phyloP scores from a whole-genome alignment of 2,888 invertebrate genomes.

The Nebria salina region DNA sequence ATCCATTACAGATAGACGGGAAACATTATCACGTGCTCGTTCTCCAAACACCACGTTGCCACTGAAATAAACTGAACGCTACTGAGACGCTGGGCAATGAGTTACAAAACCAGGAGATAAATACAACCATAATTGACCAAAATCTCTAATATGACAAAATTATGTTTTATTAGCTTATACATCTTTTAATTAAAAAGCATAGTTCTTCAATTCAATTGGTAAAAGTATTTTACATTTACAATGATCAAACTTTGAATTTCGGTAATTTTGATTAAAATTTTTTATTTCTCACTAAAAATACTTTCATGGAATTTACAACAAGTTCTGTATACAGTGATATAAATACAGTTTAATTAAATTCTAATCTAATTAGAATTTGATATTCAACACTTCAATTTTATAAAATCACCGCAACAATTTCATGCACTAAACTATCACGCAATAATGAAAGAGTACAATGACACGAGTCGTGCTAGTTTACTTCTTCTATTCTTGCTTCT shows the following conservation, averaged over 20 bases:
- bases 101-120: slow-evolving; percentile 25
- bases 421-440: neutral
- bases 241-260: too few species aligned
- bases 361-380: neutral
- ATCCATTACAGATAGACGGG: slow-evolving; percentile 43
- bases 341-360: slow-evolving; percentile 8
- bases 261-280: too few species aligned
- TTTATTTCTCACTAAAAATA: neutral
- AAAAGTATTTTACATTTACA: too few species aligned
- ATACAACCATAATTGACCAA: slow-evolving; percentile 42
- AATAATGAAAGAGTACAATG: neutral
- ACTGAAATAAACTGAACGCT: neutral
- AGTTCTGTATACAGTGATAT: slow-evolving; percentile 3
- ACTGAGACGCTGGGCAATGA: neutral
- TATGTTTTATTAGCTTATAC: neutral
- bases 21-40: slow-evolving; percentile 42
- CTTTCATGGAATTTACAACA: neutral
- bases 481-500: neutral
- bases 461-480: neutral
- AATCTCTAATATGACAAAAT: neutral
- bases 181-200: too few species aligned
- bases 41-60: neutral
- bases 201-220: too few species aligned
- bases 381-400: slow-evolving; percentile 8
- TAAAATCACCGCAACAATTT: neutral